These are phyloP conservation scores for Ctenosaura bakeri DNA, from an alignment of 2,797 vertebrate species.

Conservation along the genomic window DNA sequence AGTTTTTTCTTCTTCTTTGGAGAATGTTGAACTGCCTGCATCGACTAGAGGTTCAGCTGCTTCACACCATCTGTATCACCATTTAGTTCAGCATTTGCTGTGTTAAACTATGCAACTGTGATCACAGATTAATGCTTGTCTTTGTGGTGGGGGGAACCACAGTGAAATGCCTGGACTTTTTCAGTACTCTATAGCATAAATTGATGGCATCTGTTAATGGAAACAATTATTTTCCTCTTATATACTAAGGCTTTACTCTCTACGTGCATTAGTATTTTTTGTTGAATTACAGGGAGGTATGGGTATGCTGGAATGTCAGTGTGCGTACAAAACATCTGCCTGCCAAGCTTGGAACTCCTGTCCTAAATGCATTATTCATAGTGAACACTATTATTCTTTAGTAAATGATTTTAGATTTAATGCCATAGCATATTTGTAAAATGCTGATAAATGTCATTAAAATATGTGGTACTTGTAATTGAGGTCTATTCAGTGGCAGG, in stretches of 20 bases:
- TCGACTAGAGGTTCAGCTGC: slow-evolving; percentile 25
- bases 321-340: slow-evolving; percentile 29
- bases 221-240: slow-evolving; percentile 10
- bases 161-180: slow-evolving; percentile 25
- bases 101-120: background rate
- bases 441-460: background rate
- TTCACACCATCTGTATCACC: background rate
- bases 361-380: background rate
- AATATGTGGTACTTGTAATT: background rate
- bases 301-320: slow-evolving; percentile 16
- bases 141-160: background rate
- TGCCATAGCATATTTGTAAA: background rate
- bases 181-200: background rate
- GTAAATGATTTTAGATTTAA: background rate
- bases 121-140: background rate
- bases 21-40: slow-evolving; percentile 48
- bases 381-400: background rate
- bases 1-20: slow-evolving; percentile 18
- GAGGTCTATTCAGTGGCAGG: background rate
- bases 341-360: background rate
- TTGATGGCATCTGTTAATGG: slow-evolving; percentile 5
- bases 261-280: slow-evolving; percentile 32
- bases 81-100: background rate
- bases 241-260: background rate
- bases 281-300: slow-evolving; percentile 30